Conservation (phyloP, 2,888 invertebrate species). For the Mythimna albipuncta region DNA sequence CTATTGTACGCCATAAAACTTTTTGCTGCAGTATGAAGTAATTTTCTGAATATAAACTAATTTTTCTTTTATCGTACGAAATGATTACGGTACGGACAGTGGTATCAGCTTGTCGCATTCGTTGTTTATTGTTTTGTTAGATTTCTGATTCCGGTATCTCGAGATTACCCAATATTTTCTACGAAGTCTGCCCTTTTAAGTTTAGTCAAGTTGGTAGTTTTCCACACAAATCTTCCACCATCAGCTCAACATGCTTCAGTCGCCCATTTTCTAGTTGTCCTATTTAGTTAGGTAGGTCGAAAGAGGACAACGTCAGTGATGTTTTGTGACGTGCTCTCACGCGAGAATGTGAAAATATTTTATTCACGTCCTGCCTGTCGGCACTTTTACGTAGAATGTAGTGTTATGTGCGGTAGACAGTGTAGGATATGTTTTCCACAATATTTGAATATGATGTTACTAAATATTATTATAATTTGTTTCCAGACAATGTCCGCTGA, state of each 20-base stretch:
- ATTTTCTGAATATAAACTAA: constrained; percentile 24
- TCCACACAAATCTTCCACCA: neutral
- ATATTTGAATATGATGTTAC: constrained; percentile 18
- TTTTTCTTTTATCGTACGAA: constrained; percentile 32
- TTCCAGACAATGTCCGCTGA: constrained; percentile 93
- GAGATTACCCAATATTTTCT: constrained; percentile 29
- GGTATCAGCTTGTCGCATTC: constrained; percentile 30
- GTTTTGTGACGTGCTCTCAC: neutral
- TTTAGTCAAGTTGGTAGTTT: neutral
- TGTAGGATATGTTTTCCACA: neutral
- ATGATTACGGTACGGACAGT: constrained; percentile 45
- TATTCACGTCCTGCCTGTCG: neutral
- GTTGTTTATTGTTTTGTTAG: constrained; percentile 46
- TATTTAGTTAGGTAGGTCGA: neutral
- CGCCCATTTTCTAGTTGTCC: neutral
- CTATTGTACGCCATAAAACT: constrained; percentile 23
- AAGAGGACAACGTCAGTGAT: neutral
- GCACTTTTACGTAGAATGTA: constrained; percentile 10
- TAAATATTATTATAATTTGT: constrained; percentile 55
- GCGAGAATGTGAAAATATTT: constrained; percentile 24
- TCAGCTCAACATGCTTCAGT: neutral
- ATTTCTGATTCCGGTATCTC: constrained; percentile 34
- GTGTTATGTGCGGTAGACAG: neutral
- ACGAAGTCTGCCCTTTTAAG: neutral
- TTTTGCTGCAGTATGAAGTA: constrained; percentile 18